Base-by-base conservation (phyloP, 2,888 invertebrate genomes). In the Drosophila meridionalis region DNA sequence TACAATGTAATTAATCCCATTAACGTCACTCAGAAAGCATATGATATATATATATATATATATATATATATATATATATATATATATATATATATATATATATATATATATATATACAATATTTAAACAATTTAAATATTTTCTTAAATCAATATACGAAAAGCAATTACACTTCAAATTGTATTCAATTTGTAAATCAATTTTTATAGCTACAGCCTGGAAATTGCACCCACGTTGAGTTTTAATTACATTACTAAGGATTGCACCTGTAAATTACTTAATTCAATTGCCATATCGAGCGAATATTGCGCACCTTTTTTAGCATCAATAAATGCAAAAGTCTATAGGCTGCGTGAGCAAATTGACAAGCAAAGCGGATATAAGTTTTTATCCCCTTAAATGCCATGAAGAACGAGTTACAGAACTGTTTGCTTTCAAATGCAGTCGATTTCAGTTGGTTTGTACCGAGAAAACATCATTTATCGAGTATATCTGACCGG, bases 341-440 rank as follows among this genome's bases (percentile, higher is more conserved):
- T n/a, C n/a, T n/a, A n/a, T 32, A 9, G 9, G 9, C n/a, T 34
- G 52, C 36, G 7, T 11, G 36, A 34, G 30, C 9, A 20, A 34
- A 34, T 5, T 8, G 26, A 52, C 28, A 62, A 43, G 30, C 34
- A 7, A 12, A 20, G 32, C 20, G 9, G 11, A 50, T 20, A 11
- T 50, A 50, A 50, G 8, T 48, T 30, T 48, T 30, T 8, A 2
- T 4, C 20, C 12, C 52, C 3, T 28, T 3, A 28, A 47, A 12
- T 6, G 9, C n/a, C n/a, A 9, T 9, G 26, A 26, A 60, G 63
- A 11, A 70, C 52, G 40, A 43, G 20, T 69, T 55, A 61, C 42
- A 53, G 70, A 84, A 79, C 43, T 87, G 73, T 73, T 57, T 57
- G 58, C 69, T 75, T 89, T 69, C 62, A 34, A 34, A 52, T 48